Conservation (phyloP, 2,113 vertebrate genomes). For the Python bivittatus region DNA sequence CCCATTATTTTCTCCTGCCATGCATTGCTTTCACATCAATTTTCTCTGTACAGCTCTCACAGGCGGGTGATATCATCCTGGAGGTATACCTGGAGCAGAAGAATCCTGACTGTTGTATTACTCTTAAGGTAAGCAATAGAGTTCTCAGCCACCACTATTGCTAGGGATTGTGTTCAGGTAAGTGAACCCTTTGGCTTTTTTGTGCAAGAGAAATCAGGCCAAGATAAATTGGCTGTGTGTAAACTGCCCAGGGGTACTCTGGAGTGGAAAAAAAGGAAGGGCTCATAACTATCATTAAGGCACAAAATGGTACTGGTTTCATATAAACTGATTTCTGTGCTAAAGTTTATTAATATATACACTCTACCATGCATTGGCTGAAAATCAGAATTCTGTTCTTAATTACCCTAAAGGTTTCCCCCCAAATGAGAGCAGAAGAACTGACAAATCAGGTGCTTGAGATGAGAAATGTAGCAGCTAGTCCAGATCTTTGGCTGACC, state of each 20-base stretch:
- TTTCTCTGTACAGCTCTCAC: constrained; percentile 82
- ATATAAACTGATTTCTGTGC: background rate
- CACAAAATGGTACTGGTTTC: background rate
- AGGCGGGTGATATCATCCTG: constrained; percentile 96
- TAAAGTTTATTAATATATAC: background rate
- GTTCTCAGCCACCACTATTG: rapidly evolving
- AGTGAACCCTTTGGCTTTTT: background rate
- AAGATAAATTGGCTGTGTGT: background rate
- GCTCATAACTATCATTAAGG: background rate
- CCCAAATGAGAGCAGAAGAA: constrained; percentile 91
- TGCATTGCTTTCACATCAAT: background rate
- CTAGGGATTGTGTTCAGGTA: rapidly evolving
- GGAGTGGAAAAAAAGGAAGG: too few species aligned
- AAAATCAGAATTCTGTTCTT: background rate
- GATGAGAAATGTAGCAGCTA: constrained; percentile 86
- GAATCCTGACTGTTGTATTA: constrained; percentile 90
- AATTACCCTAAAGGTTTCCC: constrained; percentile 83
- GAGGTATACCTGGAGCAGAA: constrained; percentile 94
- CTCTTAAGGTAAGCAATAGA: constrained; percentile 85
- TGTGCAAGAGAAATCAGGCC: background rate
- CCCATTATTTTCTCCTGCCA: background rate
- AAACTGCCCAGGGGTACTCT: too few species aligned
- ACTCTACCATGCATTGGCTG: background rate
- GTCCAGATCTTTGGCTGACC: constrained; percentile 90
- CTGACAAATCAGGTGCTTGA: constrained; percentile 96